Base-by-base conservation (phyloP, 1,140 invertebrate species). In the Cherax quadricarinatus region DNA sequence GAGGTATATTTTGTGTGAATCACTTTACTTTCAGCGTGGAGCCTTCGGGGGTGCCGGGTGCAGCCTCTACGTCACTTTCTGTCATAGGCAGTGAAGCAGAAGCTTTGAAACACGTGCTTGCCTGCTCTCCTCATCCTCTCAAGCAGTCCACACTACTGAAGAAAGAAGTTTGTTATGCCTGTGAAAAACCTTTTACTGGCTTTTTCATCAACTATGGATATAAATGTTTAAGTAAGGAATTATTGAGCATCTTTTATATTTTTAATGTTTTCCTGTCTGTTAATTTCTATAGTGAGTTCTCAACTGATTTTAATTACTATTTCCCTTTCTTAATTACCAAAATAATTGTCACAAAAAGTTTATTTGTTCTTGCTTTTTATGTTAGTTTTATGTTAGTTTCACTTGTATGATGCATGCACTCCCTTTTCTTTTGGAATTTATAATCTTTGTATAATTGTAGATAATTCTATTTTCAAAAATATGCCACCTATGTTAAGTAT, bases 161-260 rank as follows among this genome's bases (percentile, higher is more conserved):
- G 94, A 97, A 97, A 85, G 98, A 98, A 94, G 96, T 96, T 24
- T 98, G 97, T 94, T 96, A 96, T 21, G 97, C 96, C 94, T 98
- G 97, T 94, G 96, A 96, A 89, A 96, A 97, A 94, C 96, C 96
- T 78, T 97, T 98, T 96, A 97, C 97, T 95, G 96, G 97, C 6
- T 97, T 98, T 94, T 96, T 98, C 62, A 97, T 97, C 7, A 97
- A 98, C 81, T 78, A 81, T 94, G 98, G 97, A 0, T 97, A 97
- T 94, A 97, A 97, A 89, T 98, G 98, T 94, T 96, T 96, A 88
- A 95, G 95, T 96, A 93, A 95, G 93, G 94, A 12, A 21, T n/a
- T 53, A 9, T 73, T 73, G 62, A 66, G 18, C 12, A 12, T 57
- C 12, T 57, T 6, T 66, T 66, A 3, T 4, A 16, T 66, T 66